Evolutionary conservation across 2,888 invertebrate genomes (phyloP).

Genomic region (Aquatica leii): DNA sequence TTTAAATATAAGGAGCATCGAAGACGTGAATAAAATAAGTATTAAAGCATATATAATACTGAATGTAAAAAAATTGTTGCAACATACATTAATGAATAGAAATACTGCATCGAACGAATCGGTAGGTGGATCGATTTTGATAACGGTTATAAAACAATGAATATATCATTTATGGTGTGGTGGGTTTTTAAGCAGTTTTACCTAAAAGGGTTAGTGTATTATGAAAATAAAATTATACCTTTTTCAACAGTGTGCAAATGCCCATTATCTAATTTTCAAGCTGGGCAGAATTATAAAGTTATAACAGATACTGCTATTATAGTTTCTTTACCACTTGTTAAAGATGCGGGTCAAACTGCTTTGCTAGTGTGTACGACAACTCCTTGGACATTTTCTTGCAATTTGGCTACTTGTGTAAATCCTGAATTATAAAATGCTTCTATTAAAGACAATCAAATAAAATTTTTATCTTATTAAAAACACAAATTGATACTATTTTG

Average conservation of each 20-base stretch:
- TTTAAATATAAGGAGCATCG: constrained; percentile 91
- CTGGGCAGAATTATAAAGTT: constrained; percentile 98
- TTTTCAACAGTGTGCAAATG: constrained; percentile 97
- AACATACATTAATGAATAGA: too few relatives aligned
- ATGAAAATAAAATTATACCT: constrained; percentile 99
- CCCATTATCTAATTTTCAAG: constrained; percentile 97
- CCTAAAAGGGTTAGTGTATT: constrained; percentile 94
- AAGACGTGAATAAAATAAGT: constrained; percentile 96
- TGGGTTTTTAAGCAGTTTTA: constrained; percentile 97
- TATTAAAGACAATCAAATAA: constrained; percentile 78
- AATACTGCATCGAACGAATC: neutral
- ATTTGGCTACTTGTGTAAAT: constrained; percentile 93
- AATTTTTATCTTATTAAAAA: constrained; percentile 85
- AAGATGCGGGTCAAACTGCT: constrained; percentile 69
- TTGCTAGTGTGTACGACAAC: constrained; percentile 98
- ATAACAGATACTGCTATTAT: constrained; percentile 95
- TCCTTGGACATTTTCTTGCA: constrained; percentile 99
- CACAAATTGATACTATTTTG: constrained; percentile 79
- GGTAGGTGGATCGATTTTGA: constrained; percentile 76
- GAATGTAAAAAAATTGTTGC: constrained; percentile 97
- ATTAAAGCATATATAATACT: constrained; percentile 89
- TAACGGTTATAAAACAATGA: constrained; percentile 98
- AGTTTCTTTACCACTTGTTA: constrained; percentile 82
- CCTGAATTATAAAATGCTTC: constrained; percentile 83
- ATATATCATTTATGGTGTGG: constrained; percentile 99